These are phyloP conservation scores for Parotia lawesii DNA, from an alignment of 2,113 vertebrate species.

Conservation along the genomic window DNA sequence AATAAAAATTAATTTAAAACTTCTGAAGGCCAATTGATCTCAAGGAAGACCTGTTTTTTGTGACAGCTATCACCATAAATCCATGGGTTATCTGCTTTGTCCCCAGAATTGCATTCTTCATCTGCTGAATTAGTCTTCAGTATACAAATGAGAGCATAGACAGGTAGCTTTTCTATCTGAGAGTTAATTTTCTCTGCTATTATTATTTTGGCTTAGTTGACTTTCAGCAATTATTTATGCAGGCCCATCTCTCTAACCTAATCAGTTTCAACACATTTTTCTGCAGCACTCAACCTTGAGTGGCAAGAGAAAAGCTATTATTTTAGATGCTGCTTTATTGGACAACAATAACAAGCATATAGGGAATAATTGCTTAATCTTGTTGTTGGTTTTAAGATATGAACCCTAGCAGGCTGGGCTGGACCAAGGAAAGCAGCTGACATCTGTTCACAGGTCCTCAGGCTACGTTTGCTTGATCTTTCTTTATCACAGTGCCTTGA, in stretches of 20 bases:
- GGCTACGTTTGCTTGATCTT: slow-evolving; percentile 1
- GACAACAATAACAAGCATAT: not conserved
- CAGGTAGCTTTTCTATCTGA: not conserved
- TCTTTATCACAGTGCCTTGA: not conserved
- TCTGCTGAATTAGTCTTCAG: slow-evolving; percentile 1
- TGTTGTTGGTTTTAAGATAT: not conserved
- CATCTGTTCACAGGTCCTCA: slow-evolving; percentile 23
- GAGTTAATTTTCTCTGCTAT: slow-evolving; percentile 29
- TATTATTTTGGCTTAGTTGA: slow-evolving; percentile 43
- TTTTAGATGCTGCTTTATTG: slow-evolving; percentile 7
- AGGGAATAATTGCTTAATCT: slow-evolving; percentile 30
- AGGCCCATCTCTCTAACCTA: slow-evolving; percentile 4
- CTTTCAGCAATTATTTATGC: slow-evolving; percentile 46
- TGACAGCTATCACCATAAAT: not conserved
- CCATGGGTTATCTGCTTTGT: not conserved
- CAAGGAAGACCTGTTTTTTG: not conserved
- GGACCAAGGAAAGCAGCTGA: slow-evolving; percentile 15
- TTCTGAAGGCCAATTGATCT: slow-evolving; percentile 24
- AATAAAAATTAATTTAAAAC: slow-evolving; percentile 57
- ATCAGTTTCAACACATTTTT: slow-evolving; percentile 12
- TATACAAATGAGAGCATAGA: not conserved
- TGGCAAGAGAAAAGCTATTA: not conserved
- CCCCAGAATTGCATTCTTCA: not conserved
- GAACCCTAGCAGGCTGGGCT: not conserved
- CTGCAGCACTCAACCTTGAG: not conserved